These are phyloP conservation scores for Grantiella picta DNA, from an alignment of 2,113 vertebrate genomes.

Conservation along the genomic window DNA sequence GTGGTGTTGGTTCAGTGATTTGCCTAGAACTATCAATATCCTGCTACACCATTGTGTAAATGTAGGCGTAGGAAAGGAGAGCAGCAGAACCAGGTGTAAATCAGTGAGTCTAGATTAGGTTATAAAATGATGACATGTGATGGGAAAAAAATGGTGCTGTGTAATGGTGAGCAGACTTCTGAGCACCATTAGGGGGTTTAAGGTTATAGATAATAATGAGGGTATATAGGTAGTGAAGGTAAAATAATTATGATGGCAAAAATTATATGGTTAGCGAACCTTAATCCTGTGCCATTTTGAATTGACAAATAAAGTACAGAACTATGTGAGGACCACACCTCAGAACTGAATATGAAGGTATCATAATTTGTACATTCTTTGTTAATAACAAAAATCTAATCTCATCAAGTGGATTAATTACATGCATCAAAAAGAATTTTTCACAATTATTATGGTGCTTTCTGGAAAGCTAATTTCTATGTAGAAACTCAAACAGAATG, in stretches of 20 bases:
- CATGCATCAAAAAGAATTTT: neutral
- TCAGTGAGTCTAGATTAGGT: neutral
- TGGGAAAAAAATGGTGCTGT: neutral
- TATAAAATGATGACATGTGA: neutral
- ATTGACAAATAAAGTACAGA: neutral
- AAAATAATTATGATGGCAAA: neutral
- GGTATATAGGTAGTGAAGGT: neutral
- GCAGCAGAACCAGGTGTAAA: neutral
- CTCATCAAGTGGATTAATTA: neutral
- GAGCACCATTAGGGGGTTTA: neutral
- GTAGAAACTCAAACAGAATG: neutral
- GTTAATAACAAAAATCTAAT: neutral
- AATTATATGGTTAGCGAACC: neutral
- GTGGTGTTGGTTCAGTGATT: neutral
- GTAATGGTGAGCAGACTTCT: neutral
- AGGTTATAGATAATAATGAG: neutral
- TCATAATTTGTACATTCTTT: neutral
- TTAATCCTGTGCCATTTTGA: neutral
- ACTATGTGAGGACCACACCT: neutral
- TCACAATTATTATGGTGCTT: neutral
- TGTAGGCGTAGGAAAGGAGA: neutral
- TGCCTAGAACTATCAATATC: neutral
- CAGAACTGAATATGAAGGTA: neutral
- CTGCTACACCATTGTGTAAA: neutral
- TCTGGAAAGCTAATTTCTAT: neutral